Evolutionary conservation across 2,113 vertebrate species (phyloP).

Genomic region (Pteropus alecto): DNA sequence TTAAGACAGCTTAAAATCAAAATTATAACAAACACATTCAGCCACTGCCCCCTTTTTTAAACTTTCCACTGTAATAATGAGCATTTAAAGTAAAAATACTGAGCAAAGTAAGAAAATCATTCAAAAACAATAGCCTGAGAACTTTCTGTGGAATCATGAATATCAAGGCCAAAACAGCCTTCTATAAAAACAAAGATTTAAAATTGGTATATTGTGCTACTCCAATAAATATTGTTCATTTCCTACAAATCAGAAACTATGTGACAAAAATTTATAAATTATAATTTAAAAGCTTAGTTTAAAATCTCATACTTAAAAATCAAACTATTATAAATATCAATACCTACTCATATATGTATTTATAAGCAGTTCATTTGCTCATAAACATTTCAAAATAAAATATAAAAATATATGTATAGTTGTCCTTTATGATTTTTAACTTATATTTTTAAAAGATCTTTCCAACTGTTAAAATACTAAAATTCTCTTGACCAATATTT

Average conservation of each 20-base stretch:
- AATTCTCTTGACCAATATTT: constrained; percentile 7
- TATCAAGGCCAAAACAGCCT: constrained; percentile 4
- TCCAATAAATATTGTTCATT: not conserved
- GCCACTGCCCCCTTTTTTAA: not conserved
- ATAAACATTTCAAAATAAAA: constrained; percentile 49
- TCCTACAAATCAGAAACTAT: not conserved
- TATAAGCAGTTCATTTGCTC: not conserved
- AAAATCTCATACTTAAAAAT: not conserved
- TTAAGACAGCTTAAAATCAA: not conserved
- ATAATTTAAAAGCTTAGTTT: constrained; percentile 1
- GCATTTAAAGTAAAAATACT: constrained; percentile 16
- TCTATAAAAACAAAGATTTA: not conserved
- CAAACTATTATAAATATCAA: not conserved
- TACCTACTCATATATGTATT: not conserved
- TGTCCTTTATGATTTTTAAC: not conserved
- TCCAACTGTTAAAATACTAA: constrained; percentile 32
- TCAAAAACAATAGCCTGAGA: not conserved
- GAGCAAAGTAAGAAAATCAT: not conserved
- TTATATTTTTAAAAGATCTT: constrained; percentile 39
- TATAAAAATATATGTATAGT: not conserved
- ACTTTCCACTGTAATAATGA: constrained; percentile 26
- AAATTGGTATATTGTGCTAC: not conserved
- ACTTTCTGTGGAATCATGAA: not conserved
- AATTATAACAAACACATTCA: not conserved
- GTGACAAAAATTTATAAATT: not conserved